Conservation (phyloP, 2,888 invertebrate genomes). For the Autographa pulchrina region DNA sequence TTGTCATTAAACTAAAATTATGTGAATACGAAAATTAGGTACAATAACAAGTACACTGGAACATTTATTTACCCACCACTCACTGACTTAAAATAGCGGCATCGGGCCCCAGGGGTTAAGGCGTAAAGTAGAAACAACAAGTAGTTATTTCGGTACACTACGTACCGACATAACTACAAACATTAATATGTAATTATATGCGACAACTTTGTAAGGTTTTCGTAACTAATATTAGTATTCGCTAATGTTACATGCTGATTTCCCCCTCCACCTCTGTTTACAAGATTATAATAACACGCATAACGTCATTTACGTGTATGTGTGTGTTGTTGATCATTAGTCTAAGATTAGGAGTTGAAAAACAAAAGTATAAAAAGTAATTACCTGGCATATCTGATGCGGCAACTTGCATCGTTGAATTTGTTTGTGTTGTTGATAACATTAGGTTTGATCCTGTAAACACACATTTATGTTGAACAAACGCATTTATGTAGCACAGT, state of each 20-base stretch:
- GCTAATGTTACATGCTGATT: not conserved
- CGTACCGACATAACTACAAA: no score
- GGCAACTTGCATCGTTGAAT: conserved; percentile 55
- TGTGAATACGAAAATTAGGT: no score
- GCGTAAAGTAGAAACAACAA: no score
- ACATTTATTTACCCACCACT: no score
- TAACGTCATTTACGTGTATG: not conserved
- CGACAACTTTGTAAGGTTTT: not conserved
- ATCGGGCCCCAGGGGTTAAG: no score
- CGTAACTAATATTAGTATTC: not conserved
- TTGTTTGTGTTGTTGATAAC: conserved; percentile 64
- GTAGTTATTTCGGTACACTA: no score
- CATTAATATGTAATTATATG: no score
- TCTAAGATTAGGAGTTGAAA: not conserved
- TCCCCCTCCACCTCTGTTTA: not conserved
- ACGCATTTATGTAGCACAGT: not conserved
- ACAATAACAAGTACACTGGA: no score
- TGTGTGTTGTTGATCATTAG: not conserved
- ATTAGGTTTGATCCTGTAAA: conserved; percentile 71
- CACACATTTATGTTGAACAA: conserved; percentile 7
- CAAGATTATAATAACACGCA: not conserved
- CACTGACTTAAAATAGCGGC: no score
- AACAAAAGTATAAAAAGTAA: not conserved
- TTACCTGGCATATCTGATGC: conserved; percentile 65
- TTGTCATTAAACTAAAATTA: no score